Base-by-base conservation (phyloP, 2,888 invertebrate species). In the Psococerastis gibbosa region DNA sequence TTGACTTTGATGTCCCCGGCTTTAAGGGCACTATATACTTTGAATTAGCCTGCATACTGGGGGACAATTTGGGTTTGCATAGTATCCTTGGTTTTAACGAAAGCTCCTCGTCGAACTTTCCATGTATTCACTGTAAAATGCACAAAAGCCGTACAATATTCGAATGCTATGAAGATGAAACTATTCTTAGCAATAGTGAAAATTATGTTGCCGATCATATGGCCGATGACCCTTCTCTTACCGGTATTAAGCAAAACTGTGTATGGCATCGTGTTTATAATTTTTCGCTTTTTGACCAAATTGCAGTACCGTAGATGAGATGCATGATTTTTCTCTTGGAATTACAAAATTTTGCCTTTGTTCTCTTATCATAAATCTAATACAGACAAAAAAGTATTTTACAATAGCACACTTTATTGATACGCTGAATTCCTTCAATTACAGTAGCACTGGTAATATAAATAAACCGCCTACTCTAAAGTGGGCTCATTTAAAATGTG, bases 291-390 rank as follows among this genome's bases (percentile, higher is more conserved):
- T 46, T 43, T 2, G 32, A 47, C 23, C 50, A 52, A 45, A 17
- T 43, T 6, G 31, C 35, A 18, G 49, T n/a, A n/a, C n/a, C n/a
- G n/a, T 50, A 1, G 50, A 51, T 33, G 35, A 45, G 2, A 46
- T 49, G 45, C 52, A 52, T 33, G 50, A 50, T 34, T n/a, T 47
- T 2, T 18, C 49, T n/a, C n/a, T n/a, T n/a, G n/a, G n/a, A n/a
- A n/a, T n/a, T n/a, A n/a, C n/a, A n/a, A n/a, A n/a, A n/a, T n/a
- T n/a, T n/a, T n/a, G n/a, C n/a, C n/a, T n/a, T n/a, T n/a, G n/a
- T n/a, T n/a, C n/a, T n/a, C n/a, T n/a, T n/a, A n/a, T n/a, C n/a
- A 13, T 35, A 16, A 4, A 46, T 22, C 44, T 27, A 9, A 27
- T 46, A 2, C 41, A 46, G 11, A 31, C 42, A 15, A 15, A 27